A percentile compares a stretch with the other conserved stretches of the same genome.
These are phyloP conservation scores for Axinella damicornis DNA, from an alignment of 37 sponge, comb jelly and placozoan species.

Conservation along the genomic window DNA sequence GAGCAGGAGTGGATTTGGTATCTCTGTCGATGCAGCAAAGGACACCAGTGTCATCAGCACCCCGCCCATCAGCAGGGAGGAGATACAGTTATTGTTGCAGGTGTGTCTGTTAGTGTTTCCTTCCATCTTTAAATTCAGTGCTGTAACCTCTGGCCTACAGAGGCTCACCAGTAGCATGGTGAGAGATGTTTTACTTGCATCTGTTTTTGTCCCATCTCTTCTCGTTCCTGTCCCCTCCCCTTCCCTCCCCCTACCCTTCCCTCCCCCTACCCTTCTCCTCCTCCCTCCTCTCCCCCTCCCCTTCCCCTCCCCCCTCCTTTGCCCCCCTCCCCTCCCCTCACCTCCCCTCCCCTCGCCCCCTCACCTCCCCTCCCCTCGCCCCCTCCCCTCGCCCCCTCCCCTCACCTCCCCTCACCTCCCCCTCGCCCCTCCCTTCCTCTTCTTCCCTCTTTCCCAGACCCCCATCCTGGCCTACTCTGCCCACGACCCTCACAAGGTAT, in stretches of 20 bases:
- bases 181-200: too few relatives aligned
- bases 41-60: constrained; percentile 6
- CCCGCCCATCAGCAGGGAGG: constrained; percentile 1
- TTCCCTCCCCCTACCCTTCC: constrained; percentile 2
- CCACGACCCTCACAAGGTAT: constrained; percentile 50
- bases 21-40: not conserved
- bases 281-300: not conserved
- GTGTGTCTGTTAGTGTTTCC: not conserved
- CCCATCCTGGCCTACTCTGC: constrained; percentile 63
- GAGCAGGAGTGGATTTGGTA: constrained; percentile 3
- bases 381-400: too few relatives aligned
- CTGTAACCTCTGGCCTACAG: too few relatives aligned
- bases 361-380: constrained; percentile 49
- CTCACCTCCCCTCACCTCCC: not conserved
- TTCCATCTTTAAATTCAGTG: too few relatives aligned
- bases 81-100: constrained; percentile 14
- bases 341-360: constrained; percentile 56
- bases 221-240: not conserved
- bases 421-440: not conserved
- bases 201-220: too few relatives aligned
- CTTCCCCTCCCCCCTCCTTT: not conserved
- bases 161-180: too few relatives aligned
- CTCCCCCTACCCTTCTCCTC: not conserved
- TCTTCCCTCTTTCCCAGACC: constrained; percentile 29
- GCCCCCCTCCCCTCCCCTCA: constrained; percentile 2